Conservation (phyloP, 2,113 vertebrate species). For the Forbesichthys agassizii region DNA sequence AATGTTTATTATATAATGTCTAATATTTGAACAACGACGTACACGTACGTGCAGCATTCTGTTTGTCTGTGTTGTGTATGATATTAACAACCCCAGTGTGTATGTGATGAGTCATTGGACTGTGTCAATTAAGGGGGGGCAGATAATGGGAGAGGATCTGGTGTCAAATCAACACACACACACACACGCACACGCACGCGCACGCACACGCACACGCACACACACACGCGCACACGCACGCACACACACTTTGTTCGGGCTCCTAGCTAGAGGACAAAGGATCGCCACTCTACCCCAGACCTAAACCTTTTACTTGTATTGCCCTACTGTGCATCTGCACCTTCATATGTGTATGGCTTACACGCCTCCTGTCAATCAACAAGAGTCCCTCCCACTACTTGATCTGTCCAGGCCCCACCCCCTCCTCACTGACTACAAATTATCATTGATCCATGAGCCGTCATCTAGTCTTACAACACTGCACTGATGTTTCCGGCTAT, state of each 20-base stretch:
- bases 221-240: not conserved
- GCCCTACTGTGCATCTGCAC: not conserved
- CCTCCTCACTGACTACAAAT: constrained; percentile 35
- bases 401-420: constrained; percentile 13
- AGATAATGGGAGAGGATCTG: constrained; percentile 14
- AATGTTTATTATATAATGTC: too few species aligned
- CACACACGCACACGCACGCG: not conserved
- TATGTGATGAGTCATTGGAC: too few species aligned
- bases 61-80: too few species aligned
- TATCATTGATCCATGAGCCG: constrained; percentile 47
- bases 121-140: not conserved
- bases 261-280: not conserved
- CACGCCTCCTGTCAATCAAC: not conserved
- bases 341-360: not conserved
- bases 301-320: not conserved
- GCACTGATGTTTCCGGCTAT: not conserved
- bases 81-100: too few species aligned
- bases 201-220: not conserved
- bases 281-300: not conserved
- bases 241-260: not conserved
- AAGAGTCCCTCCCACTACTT: constrained; percentile 31
- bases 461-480: not conserved
- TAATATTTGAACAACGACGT: too few species aligned
- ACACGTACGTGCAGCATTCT: too few species aligned
- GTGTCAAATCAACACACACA: constrained; percentile 37